Percentiles rank a stretch among this genome's conserved stretches.
Conservation (phyloP, 2,113 vertebrate genomes). For the Puntigrus tetrazona region DNA sequence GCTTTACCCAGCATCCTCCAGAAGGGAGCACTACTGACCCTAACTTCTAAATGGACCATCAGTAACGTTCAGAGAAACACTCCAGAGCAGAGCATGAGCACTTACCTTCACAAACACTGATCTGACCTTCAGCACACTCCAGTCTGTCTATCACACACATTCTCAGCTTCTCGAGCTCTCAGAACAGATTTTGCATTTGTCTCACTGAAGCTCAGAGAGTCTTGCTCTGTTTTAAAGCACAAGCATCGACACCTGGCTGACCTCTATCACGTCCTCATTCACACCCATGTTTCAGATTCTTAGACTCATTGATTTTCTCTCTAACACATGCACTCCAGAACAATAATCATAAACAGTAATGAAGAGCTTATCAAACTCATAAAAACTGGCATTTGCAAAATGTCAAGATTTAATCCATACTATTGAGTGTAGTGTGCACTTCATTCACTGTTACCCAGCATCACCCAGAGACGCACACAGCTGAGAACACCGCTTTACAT, state of each 20-base stretch:
- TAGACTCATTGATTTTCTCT: neutral
- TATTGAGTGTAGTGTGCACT: slow-evolving; percentile 22
- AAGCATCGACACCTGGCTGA: neutral
- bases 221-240: neutral
- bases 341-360: neutral
- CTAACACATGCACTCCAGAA: neutral
- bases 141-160: neutral
- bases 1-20: too few relatives aligned
- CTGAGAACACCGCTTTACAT: too few relatives aligned
- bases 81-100: neutral
- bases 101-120: neutral
- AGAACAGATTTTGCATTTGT: neutral
- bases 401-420: slow-evolving; percentile 46
- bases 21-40: too few relatives aligned
- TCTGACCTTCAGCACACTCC: neutral
- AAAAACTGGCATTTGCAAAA: slow-evolving; percentile 50
- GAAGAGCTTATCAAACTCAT: slow-evolving; percentile 20
- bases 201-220: neutral
- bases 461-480: neutral
- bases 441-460: neutral
- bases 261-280: neutral
- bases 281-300: neutral
- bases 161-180: neutral
- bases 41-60: too few relatives aligned
- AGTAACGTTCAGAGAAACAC: neutral